phyloP scores from a whole-genome alignment of 2,888 invertebrate genomes.

The Agrochola circellaris region DNA sequence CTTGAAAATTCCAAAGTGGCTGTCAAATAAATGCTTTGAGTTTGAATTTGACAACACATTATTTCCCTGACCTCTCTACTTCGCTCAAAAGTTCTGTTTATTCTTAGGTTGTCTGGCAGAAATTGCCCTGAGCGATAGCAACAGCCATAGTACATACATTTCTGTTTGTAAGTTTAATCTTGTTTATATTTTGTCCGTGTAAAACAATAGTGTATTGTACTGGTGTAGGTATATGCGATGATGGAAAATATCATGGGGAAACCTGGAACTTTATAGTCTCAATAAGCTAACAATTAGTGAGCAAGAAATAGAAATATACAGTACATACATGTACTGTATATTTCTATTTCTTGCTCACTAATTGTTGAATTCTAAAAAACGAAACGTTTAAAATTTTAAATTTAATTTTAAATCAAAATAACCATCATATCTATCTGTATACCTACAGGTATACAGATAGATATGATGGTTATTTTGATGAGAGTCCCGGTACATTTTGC shows the following conservation, averaged over 20 bases:
- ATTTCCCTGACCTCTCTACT: background rate
- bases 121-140: conserved; percentile 6
- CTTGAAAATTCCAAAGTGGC: background rate
- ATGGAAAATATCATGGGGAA: background rate
- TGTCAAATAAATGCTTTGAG: background rate
- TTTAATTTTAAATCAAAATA: no score
- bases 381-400: no score
- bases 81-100: background rate
- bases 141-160: background rate
- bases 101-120: background rate
- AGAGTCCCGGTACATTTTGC: no score
- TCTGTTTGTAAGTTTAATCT: conserved; percentile 3
- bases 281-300: background rate
- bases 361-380: no score
- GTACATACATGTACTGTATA: no score
- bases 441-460: no score
- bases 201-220: background rate
- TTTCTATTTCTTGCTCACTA: no score
- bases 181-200: background rate
- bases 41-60: background rate
- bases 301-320: no score
- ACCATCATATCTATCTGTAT: no score
- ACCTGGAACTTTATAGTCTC: background rate
- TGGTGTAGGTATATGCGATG: background rate
- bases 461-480: no score